These are phyloP conservation scores for Hypotaenidia philippensis DNA, from an alignment of 2,797 vertebrate genomes.

Conservation along the genomic window DNA sequence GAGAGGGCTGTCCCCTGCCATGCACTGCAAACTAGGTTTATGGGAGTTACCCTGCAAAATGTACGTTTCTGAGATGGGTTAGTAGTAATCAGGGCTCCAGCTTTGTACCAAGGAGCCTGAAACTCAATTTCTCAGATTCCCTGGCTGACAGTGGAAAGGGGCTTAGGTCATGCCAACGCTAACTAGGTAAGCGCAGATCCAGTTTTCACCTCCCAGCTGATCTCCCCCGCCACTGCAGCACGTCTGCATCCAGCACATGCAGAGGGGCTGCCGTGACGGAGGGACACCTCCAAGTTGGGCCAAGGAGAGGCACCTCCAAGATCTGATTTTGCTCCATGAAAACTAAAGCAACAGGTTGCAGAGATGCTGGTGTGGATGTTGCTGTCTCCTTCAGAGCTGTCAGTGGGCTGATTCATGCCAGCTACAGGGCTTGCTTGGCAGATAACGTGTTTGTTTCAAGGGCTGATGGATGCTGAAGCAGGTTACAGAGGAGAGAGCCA, in stretches of 20 bases:
- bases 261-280: fast-evolving
- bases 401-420: not conserved
- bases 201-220: not conserved
- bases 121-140: not conserved
- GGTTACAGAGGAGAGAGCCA: not conserved
- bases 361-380: not conserved
- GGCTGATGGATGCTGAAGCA: not conserved
- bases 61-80: not conserved
- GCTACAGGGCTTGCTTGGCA: fast-evolving
- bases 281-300: not conserved
- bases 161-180: not conserved
- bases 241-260: fast-evolving
- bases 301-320: not conserved
- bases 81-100: not conserved
- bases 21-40: not conserved
- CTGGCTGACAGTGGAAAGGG: not conserved
- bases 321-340: not conserved
- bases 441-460: fast-evolving
- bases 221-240: not conserved
- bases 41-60: slow-evolving; percentile 11
- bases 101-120: not conserved
- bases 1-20: slow-evolving; percentile 13
- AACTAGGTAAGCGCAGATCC: not conserved
- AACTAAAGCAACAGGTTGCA: not conserved
- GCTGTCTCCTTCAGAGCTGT: fast-evolving